Conservation (phyloP, 2,888 invertebrate species). For the Spilosoma lubricipeda region DNA sequence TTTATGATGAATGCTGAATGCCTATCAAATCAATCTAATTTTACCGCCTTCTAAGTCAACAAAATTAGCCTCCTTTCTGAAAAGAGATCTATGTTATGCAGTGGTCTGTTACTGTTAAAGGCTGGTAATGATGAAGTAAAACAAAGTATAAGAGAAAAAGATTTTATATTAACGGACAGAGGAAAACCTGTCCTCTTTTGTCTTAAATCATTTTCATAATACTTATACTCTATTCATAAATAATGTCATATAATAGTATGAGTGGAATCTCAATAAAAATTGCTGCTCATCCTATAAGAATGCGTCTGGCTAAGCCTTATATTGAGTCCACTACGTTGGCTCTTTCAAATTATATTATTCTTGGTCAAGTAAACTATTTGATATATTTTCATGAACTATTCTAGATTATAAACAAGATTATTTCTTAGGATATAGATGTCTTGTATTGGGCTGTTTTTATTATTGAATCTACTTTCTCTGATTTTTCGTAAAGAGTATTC, state of each 20-base stretch:
- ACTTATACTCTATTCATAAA: constrained; percentile 32
- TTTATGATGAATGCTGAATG: not conserved
- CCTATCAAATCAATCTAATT: not conserved
- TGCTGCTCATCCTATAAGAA: constrained; percentile 28
- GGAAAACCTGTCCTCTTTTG: not conserved
- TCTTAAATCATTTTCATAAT: constrained; percentile 26
- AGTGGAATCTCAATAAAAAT: constrained; percentile 49
- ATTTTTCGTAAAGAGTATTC: no score
- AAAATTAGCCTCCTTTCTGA: no score
- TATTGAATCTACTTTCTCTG: no score
- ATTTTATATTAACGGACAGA: no score
- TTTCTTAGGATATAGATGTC: not conserved
- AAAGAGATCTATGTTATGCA: no score
- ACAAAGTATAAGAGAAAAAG: not conserved
- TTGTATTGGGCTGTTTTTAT: not conserved
- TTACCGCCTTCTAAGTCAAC: not conserved
- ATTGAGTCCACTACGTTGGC: not conserved
- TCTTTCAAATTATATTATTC: constrained; percentile 4
- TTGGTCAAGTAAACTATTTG: not conserved
- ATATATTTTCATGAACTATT: not conserved
- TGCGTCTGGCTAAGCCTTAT: constrained; percentile 24
- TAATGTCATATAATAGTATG: constrained; percentile 16
- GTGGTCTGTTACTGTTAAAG: no score
- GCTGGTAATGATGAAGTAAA: not conserved
- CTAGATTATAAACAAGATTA: not conserved